Conservation (phyloP, 2,888 invertebrate species). For the Steinernema scapterisci region DNA sequence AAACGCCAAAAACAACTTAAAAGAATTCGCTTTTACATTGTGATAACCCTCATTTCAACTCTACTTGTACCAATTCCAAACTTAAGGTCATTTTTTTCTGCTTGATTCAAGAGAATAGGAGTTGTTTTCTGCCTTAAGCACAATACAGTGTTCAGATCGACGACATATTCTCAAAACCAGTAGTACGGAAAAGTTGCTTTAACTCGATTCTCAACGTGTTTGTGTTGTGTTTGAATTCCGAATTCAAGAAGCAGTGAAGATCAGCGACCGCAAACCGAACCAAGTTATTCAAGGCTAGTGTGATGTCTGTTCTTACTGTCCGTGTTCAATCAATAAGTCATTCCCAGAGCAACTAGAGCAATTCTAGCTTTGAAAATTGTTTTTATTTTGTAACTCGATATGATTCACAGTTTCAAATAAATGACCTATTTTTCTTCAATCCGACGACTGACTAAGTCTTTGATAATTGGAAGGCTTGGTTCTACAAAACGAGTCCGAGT, state of each 20-base stretch:
- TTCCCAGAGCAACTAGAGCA: no score
- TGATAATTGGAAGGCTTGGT: no score
- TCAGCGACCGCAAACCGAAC: background rate
- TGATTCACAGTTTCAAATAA: no score
- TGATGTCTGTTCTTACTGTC: no score
- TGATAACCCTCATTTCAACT: background rate
- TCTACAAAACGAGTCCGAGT: no score
- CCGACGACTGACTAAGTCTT: no score
- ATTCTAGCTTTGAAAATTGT: no score
- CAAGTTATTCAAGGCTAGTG: background rate
- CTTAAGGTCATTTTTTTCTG: conserved; percentile 11
- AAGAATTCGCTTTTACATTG: conserved; percentile 6
- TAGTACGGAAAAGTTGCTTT: background rate
- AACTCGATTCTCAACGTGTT: background rate
- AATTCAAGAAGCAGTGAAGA: background rate
- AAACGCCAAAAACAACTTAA: background rate
- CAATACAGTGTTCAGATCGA: background rate
- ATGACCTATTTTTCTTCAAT: no score
- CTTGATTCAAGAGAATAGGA: background rate
- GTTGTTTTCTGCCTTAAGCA: no score
- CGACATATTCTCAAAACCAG: conserved; percentile 7
- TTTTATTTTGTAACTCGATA: no score
- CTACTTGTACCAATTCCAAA: conserved; percentile 4
- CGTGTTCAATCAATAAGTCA: no score
- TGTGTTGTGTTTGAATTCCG: conserved; percentile 11